Evolutionary conservation across 2,113 vertebrate species (phyloP).

Genomic region (Notarius quadriscutis): DNA sequence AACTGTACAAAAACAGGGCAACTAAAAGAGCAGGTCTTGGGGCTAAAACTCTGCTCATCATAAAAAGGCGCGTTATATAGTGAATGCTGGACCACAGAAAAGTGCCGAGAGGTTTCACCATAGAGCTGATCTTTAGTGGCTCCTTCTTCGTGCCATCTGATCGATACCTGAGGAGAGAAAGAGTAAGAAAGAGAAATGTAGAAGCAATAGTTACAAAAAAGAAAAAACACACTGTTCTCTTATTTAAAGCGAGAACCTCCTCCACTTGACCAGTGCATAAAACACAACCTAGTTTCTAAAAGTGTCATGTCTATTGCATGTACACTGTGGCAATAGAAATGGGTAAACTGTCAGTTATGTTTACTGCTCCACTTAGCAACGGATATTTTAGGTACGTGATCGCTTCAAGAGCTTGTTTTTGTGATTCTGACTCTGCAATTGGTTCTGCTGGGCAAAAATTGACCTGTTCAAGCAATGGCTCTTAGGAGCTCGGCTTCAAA

Average conservation of each 20-base stretch:
- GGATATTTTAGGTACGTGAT: background rate
- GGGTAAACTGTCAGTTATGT: too few species aligned
- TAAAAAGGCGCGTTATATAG: background rate
- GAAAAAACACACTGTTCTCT: background rate
- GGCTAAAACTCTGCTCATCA: background rate
- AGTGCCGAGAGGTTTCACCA: slow-evolving; percentile 74
- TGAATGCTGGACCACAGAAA: background rate
- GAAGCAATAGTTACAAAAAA: background rate
- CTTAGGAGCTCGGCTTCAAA: background rate
- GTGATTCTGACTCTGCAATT: background rate
- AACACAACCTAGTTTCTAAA: background rate
- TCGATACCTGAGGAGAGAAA: slow-evolving; percentile 77
- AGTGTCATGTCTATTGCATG: too few species aligned
- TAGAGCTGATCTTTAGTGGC: slow-evolving; percentile 92
- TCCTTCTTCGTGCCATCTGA: slow-evolving; percentile 97
- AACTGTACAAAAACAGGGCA: background rate
- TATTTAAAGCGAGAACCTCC: background rate
- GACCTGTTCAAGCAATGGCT: too few species aligned
- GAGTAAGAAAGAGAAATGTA: background rate
- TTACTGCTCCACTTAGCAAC: background rate
- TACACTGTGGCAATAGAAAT: background rate
- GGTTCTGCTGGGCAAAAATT: too few species aligned
- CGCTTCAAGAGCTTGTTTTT: background rate
- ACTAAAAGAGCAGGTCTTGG: background rate
- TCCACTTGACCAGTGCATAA: background rate